A percentile compares a stretch with the other conserved stretches of the same genome.
These are phyloP conservation scores for Actinia tenebrosa DNA, from an alignment of 64 coral and sea anemone species.

Conservation along the genomic window DNA sequence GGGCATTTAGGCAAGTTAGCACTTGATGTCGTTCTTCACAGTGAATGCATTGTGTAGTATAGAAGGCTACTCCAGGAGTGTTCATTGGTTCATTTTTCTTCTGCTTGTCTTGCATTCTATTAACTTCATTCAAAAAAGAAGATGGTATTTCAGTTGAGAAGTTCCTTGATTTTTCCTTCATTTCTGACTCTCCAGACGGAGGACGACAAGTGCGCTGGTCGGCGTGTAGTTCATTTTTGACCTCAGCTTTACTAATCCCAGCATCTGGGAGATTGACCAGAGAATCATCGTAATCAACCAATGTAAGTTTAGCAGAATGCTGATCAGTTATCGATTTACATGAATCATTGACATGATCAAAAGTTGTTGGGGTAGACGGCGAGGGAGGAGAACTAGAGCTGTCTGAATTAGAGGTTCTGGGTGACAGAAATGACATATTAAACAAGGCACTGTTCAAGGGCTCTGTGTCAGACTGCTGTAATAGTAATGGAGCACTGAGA, in stretches of 20 bases:
- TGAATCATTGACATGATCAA: neutral
- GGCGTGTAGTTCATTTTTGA: neutral
- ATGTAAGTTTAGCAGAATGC: neutral
- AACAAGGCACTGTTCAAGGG: constrained; percentile 70
- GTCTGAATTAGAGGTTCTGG: neutral
- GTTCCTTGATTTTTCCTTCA: neutral
- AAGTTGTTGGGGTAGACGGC: constrained; percentile 40
- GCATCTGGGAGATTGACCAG: neutral
- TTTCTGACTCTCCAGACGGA: neutral
- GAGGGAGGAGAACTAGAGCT: constrained; percentile 45
- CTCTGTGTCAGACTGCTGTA: neutral
- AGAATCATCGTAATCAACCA: neutral
- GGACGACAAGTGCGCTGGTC: neutral
- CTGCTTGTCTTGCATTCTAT: no score
- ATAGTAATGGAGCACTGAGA: neutral
- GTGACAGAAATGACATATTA: constrained; percentile 83
- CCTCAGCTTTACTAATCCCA: neutral
- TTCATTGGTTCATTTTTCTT: neutral
- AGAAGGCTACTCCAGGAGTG: neutral
- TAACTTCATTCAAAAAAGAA: no score
- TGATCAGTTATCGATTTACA: neutral
- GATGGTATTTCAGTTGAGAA: no score
- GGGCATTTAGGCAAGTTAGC: neutral
- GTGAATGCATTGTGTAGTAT: neutral
- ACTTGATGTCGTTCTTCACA: neutral